Evolutionary conservation across 2,113 vertebrate genomes (phyloP), one percentile per base, ranked within the genome.

Genomic region (Cyprinodon brontotheroides): DNA sequence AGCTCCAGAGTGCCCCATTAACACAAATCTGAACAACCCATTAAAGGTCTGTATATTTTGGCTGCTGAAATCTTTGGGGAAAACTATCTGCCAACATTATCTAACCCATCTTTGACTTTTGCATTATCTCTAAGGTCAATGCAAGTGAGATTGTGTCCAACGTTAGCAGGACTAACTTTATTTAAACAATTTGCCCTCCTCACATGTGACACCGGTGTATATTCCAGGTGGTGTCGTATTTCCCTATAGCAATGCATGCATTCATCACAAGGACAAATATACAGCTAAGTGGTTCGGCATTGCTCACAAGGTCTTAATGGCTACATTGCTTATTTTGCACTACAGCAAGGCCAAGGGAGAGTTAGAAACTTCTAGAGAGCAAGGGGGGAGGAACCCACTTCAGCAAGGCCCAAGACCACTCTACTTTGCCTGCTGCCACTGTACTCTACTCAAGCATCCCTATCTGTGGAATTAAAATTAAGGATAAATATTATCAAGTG

Each of bases 401-500:
- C 70, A 40, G 75, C 73, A 74, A 76, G 61, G 68, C 71, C 87
- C 75, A 87, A 92, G 90, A 87, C 62, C 75, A 3, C 36, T 72
- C 69, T 47, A 72, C 82, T 86, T 80, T 86, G 80, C 88, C 84
- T 77, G 81, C 68, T 82, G 84, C 84, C 89, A 92, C 91, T 92
- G 89, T 91, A 88, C 84, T 77, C 86, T 68, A 71, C 83, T 85
- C 77, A 61, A 79, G 86, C 85, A 86, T 91, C 86, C 80, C 89
- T 89, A 89, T 91, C 89, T 89, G 80, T 74, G 87, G 82, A 89
- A 88, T 90, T 92, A 91, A 88, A 93, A 92, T 87, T 85, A 83
- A 89, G 90, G 78, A 86, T 85, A 92, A 94, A 94, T 94, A 94
- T 92, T 92, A 91, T 94, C 84, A 74, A 87, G 84, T 86, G 92